Evolutionary conservation across 2,888 invertebrate species (phyloP), one percentile per base, ranked within the genome.

Genomic region (Zelleria hepariella): DNA sequence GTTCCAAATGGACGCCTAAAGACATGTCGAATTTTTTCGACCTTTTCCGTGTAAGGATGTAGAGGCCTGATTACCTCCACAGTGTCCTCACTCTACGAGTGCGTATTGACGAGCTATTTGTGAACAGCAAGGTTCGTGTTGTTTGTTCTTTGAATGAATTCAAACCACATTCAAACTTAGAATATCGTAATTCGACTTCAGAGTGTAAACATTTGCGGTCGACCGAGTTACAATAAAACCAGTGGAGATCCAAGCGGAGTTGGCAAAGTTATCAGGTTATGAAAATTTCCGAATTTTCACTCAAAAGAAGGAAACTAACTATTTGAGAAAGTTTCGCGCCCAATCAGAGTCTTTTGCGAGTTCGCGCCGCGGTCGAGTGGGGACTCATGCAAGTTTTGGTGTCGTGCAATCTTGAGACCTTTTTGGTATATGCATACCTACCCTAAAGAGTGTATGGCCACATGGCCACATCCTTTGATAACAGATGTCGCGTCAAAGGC

Each of bases 211-310:
- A 26, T 63, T 60, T 48, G 51, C 58, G 58, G 48, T 54, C 56
- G 32, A 52, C 55, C 18, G 48, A 57, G 52, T 51, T 25, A 61
- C 58, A 62, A 60, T 60, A 60, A 61, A 60, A 58, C 42, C 59
- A 53, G 47, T 52, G 57, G 62, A 69, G 69, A 64, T 65, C 65
- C 48, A 65, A 42, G 42, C 66, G 58, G 69, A 71, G 67, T 72
- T 72, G 62, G 64, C 60, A 67, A 73, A 77, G 68, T 78, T 75
- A 72, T 66, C 64, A 67, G 63, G 68, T 74, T 74, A 73, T 73
- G 73, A 73, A 75, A 74, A 74, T 73, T 65, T 69, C 42, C 61
- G 65, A 71, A 68, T 72, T 76, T 71, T 68, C 67, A 70, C 65
- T 64, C 66, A 66, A 69, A 57, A 68, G 66, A 69, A 58, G 68